Evolutionary conservation across 2,113 vertebrate species (phyloP).

Genomic region (Leptobrachium ailaonicum): DNA sequence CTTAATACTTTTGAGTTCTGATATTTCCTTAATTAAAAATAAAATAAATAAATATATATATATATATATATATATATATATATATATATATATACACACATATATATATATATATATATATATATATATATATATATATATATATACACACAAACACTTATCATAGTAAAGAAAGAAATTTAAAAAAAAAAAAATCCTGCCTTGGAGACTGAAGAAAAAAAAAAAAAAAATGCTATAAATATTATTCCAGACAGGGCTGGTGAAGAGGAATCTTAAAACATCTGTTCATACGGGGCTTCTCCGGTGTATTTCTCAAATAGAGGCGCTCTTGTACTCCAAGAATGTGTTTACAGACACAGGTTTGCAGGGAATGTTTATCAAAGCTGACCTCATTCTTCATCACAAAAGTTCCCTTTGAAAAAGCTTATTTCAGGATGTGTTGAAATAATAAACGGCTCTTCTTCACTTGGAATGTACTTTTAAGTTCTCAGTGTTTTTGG

Average conservation of each 20-base stretch:
- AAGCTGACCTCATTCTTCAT: conserved; percentile 16
- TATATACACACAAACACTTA: too few relatives aligned
- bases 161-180: neutral
- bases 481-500: too few relatives aligned
- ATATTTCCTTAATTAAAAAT: too few relatives aligned
- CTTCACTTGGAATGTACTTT: neutral
- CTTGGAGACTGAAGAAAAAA: neutral
- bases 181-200: conserved; percentile 3
- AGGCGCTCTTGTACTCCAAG: conserved; percentile 9
- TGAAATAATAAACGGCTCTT: conserved; percentile 12
- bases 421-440: neutral
- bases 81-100: neutral
- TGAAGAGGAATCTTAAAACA: conserved; percentile 14
- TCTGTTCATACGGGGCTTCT: conserved; percentile 5
- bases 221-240: neutral
- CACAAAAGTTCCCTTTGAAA: conserved; percentile 18
- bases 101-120: neutral
- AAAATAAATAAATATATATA: neutral
- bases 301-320: neutral
- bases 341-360: conserved; percentile 22
- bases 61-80: too few relatives aligned
- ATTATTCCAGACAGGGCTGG: conserved; percentile 16
- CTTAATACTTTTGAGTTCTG: too few relatives aligned
- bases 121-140: too few relatives aligned
- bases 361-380: conserved; percentile 32